Base-by-base conservation (phyloP, 2,113 vertebrate species). In the Otis tarda region DNA sequence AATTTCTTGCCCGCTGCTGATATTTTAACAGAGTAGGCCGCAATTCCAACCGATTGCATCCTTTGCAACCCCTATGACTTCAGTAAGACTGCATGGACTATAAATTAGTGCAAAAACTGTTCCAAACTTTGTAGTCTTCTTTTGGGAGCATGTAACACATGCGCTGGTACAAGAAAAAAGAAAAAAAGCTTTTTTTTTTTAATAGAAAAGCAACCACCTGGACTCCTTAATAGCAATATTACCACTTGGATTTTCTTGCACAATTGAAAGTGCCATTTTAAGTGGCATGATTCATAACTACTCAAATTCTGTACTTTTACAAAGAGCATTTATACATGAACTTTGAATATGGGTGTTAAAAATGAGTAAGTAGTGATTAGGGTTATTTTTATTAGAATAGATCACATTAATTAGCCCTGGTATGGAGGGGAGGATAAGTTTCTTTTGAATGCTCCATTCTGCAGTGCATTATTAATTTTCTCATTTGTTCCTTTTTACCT, bases 221-320 rank as follows among this genome's bases (percentile, higher is more conserved):
- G 52, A 31, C 56, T 68, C 33, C 20, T 71, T 86, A 86, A 68
- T 47, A 91, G 24, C 27, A 63, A 24, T 59, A 49, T 12, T 85
- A 86, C 85, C 61, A 76, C 73, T 93, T 94, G 89, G 67, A 81
- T 87, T 84, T 90, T 90, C 53, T 68, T 87, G 45, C 52, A 89
- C 27, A 93, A 86, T 41, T 68, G 52, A 76, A 92, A 43, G 20
- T 87, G 73, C 37, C 43, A 37, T 78, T 92, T 76, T 45, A 94
- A 93, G 86, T 82, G 88, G 57, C 68, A 93, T 96, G 85, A 94
- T 95, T 95, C 92, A 95, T 95, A 94, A 37, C 55, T 79, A 87
- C 71, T 87, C 67, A 87, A 69, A 85, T 91, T 89, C 53, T 94
- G 61, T 74, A 90, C 35, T 85, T 87, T 87, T 91, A 83, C 49